Conservation (phyloP, 2,113 vertebrate species). For the Lycocorax pyrrhopterus region DNA sequence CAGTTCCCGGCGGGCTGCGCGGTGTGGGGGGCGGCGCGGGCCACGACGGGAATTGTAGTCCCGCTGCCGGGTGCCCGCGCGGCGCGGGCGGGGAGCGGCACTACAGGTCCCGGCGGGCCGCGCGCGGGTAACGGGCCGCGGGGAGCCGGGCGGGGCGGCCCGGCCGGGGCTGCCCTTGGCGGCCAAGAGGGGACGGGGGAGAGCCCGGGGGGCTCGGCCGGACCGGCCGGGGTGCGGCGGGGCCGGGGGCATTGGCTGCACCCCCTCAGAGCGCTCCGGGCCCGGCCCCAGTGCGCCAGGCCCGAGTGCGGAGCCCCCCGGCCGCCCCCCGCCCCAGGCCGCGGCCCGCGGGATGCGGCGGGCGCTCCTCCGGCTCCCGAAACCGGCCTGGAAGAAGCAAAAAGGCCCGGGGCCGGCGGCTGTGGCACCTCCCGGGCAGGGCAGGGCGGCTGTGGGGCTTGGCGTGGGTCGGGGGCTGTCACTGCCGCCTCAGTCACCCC, state of each 20-base stretch:
- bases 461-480: fast-evolving
- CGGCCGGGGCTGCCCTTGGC: too few relatives aligned
- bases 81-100: too few relatives aligned
- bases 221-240: too few relatives aligned
- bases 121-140: too few relatives aligned
- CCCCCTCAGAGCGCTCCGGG: not conserved
- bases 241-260: not conserved
- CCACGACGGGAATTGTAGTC: too few relatives aligned
- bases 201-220: not conserved
- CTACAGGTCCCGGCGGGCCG: too few relatives aligned
- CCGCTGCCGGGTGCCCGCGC: too few relatives aligned
- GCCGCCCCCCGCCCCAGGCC: not conserved
- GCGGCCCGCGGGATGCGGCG: not conserved
- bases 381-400: not conserved
- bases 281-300: not conserved
- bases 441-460: not conserved
- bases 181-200: not conserved
- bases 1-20: too few relatives aligned
- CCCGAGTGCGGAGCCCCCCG: not conserved
- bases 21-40: too few relatives aligned
- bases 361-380: not conserved
- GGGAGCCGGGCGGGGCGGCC: too few relatives aligned
- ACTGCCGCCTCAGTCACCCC: not conserved
- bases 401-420: too few relatives aligned
- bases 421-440: too few relatives aligned